A percentile compares a stretch with the other conserved stretches of the same genome.
These are phyloP conservation scores for Xenotilapia caudafasciata DNA, from an alignment of 2,113 vertebrate genomes.

Conservation along the genomic window DNA sequence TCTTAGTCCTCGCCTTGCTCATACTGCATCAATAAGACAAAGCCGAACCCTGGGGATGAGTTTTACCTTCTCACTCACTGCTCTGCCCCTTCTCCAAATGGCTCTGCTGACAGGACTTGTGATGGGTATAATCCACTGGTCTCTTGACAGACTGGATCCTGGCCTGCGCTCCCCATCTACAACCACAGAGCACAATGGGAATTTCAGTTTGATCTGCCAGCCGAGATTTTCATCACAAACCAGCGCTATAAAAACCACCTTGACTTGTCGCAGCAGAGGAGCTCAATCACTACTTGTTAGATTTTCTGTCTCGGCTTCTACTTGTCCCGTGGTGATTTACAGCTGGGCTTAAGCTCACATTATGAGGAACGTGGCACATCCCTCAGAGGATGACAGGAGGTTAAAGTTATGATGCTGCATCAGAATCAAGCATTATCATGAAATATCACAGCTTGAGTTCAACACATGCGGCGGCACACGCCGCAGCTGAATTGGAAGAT, in stretches of 20 bases:
- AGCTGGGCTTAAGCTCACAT: background rate
- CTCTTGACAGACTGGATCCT: constrained; percentile 18
- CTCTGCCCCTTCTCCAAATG: background rate
- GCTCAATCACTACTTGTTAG: background rate
- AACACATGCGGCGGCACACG: background rate
- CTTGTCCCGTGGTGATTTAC: background rate
- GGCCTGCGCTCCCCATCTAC: background rate
- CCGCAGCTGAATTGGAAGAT: background rate
- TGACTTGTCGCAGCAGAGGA: background rate
- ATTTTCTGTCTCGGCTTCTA: background rate
- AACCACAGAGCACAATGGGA: background rate
- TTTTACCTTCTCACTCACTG: background rate
- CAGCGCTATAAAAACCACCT: background rate
- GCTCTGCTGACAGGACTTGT: constrained; percentile 16
- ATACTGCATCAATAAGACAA: background rate
- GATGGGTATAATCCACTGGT: constrained; percentile 6
- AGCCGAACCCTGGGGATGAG: background rate
- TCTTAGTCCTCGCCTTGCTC: background rate
- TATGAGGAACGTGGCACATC: background rate
- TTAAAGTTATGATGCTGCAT: background rate
- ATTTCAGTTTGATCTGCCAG: constrained; percentile 5
- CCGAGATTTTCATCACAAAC: background rate
- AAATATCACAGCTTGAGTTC: background rate
- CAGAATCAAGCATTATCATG: background rate
- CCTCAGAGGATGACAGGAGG: background rate